Conservation (phyloP, 53 echinoderm and acorn worm species). For the Luidia sarsii region DNA sequence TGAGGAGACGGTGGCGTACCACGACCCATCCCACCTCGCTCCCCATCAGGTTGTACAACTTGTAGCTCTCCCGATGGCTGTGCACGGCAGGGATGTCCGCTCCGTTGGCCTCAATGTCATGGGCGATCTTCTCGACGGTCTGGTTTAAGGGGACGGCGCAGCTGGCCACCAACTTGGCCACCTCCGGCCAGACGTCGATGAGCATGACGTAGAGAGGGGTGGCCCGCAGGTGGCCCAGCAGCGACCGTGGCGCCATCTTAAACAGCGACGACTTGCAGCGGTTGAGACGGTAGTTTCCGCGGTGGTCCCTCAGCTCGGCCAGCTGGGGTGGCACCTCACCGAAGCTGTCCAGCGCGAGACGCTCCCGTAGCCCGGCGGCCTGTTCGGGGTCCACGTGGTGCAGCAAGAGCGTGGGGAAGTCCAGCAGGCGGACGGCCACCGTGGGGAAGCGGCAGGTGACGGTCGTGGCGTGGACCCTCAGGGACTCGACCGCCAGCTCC, state of each 20-base stretch:
- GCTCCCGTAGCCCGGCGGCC: slow-evolving; percentile 48
- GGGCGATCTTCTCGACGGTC: slow-evolving; percentile 55
- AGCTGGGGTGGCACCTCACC: slow-evolving; percentile 66
- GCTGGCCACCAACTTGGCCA: slow-evolving; percentile 81
- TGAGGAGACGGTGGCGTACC: slow-evolving; percentile 77
- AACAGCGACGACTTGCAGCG: slow-evolving; percentile 94
- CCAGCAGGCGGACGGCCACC: slow-evolving; percentile 86
- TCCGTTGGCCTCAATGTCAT: slow-evolving; percentile 74
- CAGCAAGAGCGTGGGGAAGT: slow-evolving; percentile 86
- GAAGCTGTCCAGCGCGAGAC: slow-evolving; percentile 13
- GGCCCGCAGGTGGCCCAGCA: slow-evolving; percentile 69
- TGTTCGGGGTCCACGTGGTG: slow-evolving; percentile 75
- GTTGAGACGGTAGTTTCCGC: slow-evolving; percentile 84
- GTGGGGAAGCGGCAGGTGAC: slow-evolving; percentile 87
- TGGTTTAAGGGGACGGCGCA: slow-evolving; percentile 72
- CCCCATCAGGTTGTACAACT: slow-evolving; percentile 90
- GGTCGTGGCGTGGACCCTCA: slow-evolving; percentile 66
- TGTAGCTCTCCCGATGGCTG: slow-evolving; percentile 74
- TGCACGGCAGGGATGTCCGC: slow-evolving; percentile 81
- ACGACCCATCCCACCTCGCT: slow-evolving; percentile 81
- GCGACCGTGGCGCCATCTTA: slow-evolving; percentile 68
- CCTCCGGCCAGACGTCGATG: slow-evolving; percentile 80
- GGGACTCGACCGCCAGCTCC: slow-evolving; percentile 82
- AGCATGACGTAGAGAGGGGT: slow-evolving; percentile 91
- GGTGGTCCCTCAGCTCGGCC: slow-evolving; percentile 75